Evolutionary conservation across 2,113 vertebrate genomes (phyloP), one percentile per base, ranked within the genome.

Genomic region (Monarcha castaneiventris): DNA sequence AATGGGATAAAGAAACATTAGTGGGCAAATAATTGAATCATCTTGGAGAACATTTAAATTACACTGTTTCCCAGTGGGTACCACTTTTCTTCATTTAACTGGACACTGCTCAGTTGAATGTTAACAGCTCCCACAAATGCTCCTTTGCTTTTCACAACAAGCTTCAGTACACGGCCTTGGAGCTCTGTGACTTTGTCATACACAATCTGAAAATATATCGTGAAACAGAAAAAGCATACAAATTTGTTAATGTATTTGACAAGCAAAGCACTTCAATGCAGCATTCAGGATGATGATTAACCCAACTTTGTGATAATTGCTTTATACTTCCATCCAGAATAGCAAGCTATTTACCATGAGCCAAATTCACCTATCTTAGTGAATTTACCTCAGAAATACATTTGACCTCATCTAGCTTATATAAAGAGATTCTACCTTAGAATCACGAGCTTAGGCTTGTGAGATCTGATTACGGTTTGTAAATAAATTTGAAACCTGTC

Each of bases 91-190:
- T 98, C 97, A 82, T 98, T 96, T 30, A 99, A 95, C 33, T 79
- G 69, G 72, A 98, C 80, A 6, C 93, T 90, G 39, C 96, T 97
- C 95, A 98, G 97, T 35, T 85, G 97, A 56, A 99, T 98, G 93
- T 98, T 98, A 80, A 98, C 96, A 32, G 98, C 98, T 74, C 98
- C 98, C 81, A 99, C 94, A 43, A 98, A 98, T 2, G 75, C 67
- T 75, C 97, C 98, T 96, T 94, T 98, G 95, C 98, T 99, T 95
- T 98, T 98, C 90, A 99, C 98, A 12, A 97, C 97, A 39, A 99
- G 97, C 91, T 98, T 98, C 96, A 99, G 97, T 35, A 98, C 69
- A 37, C 18, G 97, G 86, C 98, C 98, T 62, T 97, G 87, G 49
- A 98, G 97, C 27, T 97, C 93, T 1, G 82, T 80, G 66, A 99